A percentile compares a stretch with the other conserved stretches of the same genome.
phyloP scores from a whole-genome alignment of 2,113 vertebrate species.

The Stegastes partitus region DNA sequence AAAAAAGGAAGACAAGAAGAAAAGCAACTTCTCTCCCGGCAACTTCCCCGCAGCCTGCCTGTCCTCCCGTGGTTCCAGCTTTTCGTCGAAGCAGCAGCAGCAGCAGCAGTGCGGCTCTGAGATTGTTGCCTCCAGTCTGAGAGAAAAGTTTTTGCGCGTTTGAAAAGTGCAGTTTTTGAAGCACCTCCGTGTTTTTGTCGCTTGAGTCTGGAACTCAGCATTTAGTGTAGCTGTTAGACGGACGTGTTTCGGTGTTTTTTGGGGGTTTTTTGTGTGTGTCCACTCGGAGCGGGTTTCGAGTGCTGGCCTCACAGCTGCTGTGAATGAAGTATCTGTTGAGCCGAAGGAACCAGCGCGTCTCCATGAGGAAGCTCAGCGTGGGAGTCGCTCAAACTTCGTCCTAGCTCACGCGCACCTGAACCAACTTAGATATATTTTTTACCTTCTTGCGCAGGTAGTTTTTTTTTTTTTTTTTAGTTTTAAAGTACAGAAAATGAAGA shows the following conservation, averaged over 20 bases:
- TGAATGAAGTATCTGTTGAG: conserved; percentile 72
- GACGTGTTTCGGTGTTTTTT: conserved; percentile 18
- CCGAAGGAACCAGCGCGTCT: conserved; percentile 72
- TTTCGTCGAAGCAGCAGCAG: conserved; percentile 50
- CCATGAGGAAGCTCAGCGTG: conserved; percentile 79
- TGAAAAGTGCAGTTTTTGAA: conserved; percentile 11
- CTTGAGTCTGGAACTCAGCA: conserved; percentile 48
- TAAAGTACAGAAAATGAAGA: conserved; percentile 74
- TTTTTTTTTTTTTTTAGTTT: not conserved
- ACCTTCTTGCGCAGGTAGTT: not conserved
- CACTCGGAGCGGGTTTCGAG: not conserved
- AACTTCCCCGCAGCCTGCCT: conserved; percentile 4
- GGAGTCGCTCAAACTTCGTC: conserved; percentile 62
- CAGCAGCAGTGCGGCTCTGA: conserved; percentile 24
- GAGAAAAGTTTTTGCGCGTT: conserved; percentile 39
- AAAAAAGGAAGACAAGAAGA: conserved; percentile 1
- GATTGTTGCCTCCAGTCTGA: conserved; percentile 41
- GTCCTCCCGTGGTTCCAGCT: conserved; percentile 32
- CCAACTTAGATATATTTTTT: not conserved
- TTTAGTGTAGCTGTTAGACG: conserved; percentile 12
- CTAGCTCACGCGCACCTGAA: conserved; percentile 57
- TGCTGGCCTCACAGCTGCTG: conserved; percentile 43
- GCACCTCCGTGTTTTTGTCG: conserved; percentile 6
- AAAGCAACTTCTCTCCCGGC: not conserved
- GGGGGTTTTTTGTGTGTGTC: not conserved